These are phyloP conservation scores for Apamea sordens DNA, from an alignment of 2,888 invertebrate species.

Conservation along the genomic window DNA sequence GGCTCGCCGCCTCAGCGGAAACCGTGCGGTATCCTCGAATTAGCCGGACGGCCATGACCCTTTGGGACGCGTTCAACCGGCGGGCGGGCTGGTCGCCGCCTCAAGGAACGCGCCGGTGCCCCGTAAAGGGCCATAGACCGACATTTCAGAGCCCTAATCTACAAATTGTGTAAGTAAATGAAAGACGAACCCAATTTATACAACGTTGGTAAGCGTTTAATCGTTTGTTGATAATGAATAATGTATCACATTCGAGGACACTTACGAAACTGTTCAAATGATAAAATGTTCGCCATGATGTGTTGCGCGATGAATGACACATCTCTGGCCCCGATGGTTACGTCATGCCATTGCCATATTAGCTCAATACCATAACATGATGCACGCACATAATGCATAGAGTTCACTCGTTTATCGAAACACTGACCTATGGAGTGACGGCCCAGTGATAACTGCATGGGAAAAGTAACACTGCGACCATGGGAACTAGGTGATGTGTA, in stretches of 20 bases:
- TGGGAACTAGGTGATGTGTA: conserved; percentile 82
- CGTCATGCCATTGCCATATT: conserved; percentile 61
- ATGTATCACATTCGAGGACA: conserved; percentile 45
- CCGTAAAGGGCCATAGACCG: no score
- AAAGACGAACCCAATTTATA: conserved; percentile 1
- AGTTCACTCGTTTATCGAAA: conserved; percentile 79
- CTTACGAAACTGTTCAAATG: conserved; percentile 52
- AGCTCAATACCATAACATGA: conserved; percentile 59
- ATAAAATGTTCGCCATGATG: conserved; percentile 50
- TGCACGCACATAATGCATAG: conserved; percentile 66
- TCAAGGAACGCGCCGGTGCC: no score
- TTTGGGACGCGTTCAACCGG: no score
- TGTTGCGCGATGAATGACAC: conserved; percentile 50
- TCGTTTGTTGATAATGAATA: conserved; percentile 41
- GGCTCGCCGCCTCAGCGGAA: no score
- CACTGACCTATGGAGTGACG: conserved; percentile 80
- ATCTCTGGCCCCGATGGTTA: conserved; percentile 63
- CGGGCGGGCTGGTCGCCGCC: no score
- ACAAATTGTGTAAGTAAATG: conserved; percentile 17
- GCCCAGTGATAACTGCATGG: conserved; percentile 81
- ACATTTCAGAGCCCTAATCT: conserved; percentile 8
- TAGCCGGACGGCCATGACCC: no score
- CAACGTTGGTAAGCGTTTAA: conserved; percentile 24
- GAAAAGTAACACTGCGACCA: conserved; percentile 77
- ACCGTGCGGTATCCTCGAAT: no score